Conservation (phyloP, 2,113 vertebrate species). For the Carettochelys insculpta region DNA sequence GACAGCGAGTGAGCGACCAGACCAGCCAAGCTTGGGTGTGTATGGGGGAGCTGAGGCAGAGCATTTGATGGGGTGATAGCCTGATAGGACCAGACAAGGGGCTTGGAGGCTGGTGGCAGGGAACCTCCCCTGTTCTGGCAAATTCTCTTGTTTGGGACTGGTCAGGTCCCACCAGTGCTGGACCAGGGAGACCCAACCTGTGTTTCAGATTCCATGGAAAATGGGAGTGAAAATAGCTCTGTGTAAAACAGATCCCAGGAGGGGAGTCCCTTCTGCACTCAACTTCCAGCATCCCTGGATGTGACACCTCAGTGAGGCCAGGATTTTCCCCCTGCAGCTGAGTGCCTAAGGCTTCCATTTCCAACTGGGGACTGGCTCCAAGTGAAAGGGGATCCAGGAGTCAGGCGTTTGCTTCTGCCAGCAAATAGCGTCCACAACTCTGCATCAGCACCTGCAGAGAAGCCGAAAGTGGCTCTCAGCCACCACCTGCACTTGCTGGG, state of each 20-base stretch:
- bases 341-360: not conserved
- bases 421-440: rapidly evolving
- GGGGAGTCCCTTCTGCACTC: not conserved
- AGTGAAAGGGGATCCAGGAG: not conserved
- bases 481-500: rapidly evolving
- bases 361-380: too few species aligned
- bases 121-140: too few species aligned
- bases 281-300: not conserved
- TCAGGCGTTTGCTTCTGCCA: not conserved
- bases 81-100: too few species aligned
- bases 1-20: too few species aligned
- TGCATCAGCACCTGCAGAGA: not conserved
- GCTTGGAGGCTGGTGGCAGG: too few species aligned
- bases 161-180: too few species aligned
- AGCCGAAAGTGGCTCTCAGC: rapidly evolving
- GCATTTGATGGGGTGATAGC: too few species aligned
- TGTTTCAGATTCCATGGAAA: not conserved
- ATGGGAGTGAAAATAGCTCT: not conserved
- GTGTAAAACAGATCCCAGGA: not conserved
- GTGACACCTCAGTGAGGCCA: not conserved
- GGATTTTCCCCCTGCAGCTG: rapidly evolving
- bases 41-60: too few species aligned
- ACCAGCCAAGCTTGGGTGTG: too few species aligned
- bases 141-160: too few species aligned
- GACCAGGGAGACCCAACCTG: too few species aligned